These are phyloP conservation scores for Lycocorax pyrrhopterus DNA, from an alignment of 2,113 vertebrate species.

Conservation along the genomic window DNA sequence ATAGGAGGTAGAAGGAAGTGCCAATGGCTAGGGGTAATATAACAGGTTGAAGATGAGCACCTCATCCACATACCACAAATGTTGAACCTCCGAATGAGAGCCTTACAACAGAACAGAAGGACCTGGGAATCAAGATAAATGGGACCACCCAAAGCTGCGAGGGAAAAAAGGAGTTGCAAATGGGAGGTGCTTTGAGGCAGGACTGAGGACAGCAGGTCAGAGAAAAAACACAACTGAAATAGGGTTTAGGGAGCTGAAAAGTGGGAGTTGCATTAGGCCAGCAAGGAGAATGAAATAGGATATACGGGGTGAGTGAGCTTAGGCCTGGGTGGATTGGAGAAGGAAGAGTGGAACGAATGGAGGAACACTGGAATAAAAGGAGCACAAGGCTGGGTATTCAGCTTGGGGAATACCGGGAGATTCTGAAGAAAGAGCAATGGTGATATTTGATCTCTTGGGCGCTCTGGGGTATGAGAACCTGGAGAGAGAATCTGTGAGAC, in stretches of 20 bases:
- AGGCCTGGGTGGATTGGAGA: background rate
- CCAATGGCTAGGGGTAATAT: background rate
- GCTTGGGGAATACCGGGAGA: background rate
- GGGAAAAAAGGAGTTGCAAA: rapidly evolving
- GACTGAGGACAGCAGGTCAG: background rate
- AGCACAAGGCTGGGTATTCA: background rate
- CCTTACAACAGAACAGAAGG: background rate
- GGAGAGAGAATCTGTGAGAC: background rate
- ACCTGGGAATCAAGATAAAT: background rate
- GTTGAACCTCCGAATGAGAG: background rate
- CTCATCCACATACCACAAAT: background rate
- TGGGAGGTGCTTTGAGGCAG: background rate
- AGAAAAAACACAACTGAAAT: background rate
- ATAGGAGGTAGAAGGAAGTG: background rate
- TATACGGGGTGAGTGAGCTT: background rate
- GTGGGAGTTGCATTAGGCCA: background rate
- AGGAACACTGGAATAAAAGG: background rate
- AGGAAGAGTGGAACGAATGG: background rate
- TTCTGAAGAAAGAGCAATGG: background rate
- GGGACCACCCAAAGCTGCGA: background rate
- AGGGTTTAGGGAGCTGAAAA: background rate
- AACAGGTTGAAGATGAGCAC: background rate
- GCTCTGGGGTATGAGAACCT: background rate
- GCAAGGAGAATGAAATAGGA: background rate
- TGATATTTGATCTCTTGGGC: background rate